Conservation (phyloP, 2,113 vertebrate genomes). For the Tragelaphus scriptus region DNA sequence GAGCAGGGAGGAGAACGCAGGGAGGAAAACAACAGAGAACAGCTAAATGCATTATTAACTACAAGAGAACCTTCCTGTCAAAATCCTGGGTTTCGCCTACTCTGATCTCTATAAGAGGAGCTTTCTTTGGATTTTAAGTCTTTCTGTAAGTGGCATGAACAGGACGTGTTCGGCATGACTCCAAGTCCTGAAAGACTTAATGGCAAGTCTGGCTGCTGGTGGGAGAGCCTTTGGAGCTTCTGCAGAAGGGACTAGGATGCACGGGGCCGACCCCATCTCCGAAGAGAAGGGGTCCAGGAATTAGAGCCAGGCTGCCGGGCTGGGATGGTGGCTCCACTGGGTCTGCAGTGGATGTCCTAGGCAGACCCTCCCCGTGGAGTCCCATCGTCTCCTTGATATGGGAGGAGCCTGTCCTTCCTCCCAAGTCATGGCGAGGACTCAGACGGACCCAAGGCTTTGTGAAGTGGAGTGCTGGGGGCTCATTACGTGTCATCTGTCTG, state of each 20-base stretch:
- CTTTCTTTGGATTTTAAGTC: neutral
- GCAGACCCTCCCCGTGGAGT: neutral
- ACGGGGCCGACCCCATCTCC: accelerated
- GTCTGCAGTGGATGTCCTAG: neutral
- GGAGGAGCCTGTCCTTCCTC: neutral
- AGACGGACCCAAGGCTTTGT: accelerated
- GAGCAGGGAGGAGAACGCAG: neutral
- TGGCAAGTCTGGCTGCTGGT: neutral
- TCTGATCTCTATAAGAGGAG: accelerated
- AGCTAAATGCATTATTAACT: neutral
- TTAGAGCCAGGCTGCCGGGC: neutral
- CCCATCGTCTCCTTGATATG: neutral
- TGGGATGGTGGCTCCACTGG: neutral
- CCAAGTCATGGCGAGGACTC: accelerated
- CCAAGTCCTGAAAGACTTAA: neutral
- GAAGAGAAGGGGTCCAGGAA: neutral
- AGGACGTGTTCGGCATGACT: accelerated
- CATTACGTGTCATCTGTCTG: accelerated
- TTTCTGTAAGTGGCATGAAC: neutral
- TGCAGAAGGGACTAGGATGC: neutral
- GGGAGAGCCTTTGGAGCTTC: neutral
- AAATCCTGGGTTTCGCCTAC: neutral
- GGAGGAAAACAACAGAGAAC: neutral
- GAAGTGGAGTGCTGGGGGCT: accelerated
- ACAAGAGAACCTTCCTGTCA: accelerated